phyloP scores from a whole-genome alignment of 2,113 vertebrate genomes.

The Collichthys lucidus region DNA sequence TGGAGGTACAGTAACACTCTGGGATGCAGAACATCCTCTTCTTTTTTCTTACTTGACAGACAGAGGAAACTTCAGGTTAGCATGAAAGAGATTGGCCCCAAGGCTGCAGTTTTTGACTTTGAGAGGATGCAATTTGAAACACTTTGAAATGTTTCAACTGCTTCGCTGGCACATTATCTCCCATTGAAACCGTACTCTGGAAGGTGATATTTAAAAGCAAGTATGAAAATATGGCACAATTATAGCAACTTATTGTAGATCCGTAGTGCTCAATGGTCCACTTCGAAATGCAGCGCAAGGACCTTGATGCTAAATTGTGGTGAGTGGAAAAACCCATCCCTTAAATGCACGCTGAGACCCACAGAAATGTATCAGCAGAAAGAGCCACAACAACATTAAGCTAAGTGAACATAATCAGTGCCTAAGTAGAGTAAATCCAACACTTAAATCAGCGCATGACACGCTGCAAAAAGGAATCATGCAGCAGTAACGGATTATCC shows the following conservation, averaged over 20 bases:
- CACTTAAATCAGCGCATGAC: conserved; percentile 26
- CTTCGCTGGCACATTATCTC: conserved; percentile 27
- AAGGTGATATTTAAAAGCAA: conserved; percentile 23
- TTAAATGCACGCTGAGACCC: not conserved
- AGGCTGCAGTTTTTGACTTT: conserved; percentile 32
- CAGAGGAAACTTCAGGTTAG: conserved; percentile 32
- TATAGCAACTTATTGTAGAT: not conserved
- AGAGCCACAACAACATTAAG: conserved; percentile 1
- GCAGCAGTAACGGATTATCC: conserved; percentile 41
- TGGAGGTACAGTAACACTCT: conserved; percentile 19
- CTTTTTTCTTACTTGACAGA: conserved; percentile 14
- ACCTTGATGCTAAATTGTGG: not conserved
- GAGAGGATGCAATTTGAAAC: conserved; percentile 8
- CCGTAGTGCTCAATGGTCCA: not conserved
- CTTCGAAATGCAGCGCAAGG: not conserved
- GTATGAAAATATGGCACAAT: not conserved
- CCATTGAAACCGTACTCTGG: not conserved
- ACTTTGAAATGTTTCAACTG: conserved; percentile 10
- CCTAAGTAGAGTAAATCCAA: conserved; percentile 44
- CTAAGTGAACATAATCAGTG: conserved; percentile 43
- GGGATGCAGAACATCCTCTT: conserved; percentile 14
- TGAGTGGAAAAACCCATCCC: not conserved
- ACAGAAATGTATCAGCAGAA: conserved; percentile 8
- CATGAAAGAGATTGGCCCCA: conserved; percentile 33
- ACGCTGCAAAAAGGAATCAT: conserved; percentile 24